These are phyloP conservation scores for Manis crassicaudata DNA, from an alignment of 2,797 vertebrate species.

Conservation along the genomic window DNA sequence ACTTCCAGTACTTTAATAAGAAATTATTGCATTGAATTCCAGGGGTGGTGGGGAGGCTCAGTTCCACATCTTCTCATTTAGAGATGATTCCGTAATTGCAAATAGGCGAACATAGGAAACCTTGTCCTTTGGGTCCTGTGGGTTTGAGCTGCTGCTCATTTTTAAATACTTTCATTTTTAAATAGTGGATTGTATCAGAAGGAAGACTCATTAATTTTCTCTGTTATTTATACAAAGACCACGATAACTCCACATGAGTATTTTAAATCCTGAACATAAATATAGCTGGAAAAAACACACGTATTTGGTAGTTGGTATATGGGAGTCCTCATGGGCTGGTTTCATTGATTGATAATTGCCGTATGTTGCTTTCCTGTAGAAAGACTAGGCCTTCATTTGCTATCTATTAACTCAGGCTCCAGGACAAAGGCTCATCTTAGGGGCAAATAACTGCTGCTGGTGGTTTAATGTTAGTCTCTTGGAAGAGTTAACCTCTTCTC, in stretches of 20 bases:
- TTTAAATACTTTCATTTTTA: constrained; percentile 39
- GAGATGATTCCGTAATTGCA: not conserved
- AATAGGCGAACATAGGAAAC: not conserved
- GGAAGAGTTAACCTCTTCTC: not conserved
- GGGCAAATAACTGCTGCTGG: not conserved
- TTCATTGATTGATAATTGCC: not conserved
- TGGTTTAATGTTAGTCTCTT: not conserved
- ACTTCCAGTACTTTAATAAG: constrained; percentile 4
- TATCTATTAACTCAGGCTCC: not conserved
- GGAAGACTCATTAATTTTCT: constrained; percentile 20
- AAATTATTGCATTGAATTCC: constrained; percentile 8
- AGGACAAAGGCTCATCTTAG: not conserved
- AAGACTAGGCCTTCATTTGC: not conserved
- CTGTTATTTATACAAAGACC: not conserved
- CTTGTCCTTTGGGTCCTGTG: not conserved
- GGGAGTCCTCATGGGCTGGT: not conserved
- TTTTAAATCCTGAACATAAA: constrained; percentile 43
- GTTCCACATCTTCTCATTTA: constrained; percentile 3
- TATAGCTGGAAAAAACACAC: not conserved
- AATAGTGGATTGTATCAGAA: not conserved
- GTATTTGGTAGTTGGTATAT: not conserved
- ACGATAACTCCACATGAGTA: not conserved
- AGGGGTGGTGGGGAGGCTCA: not conserved
- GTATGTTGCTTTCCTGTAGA: not conserved
- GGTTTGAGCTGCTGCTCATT: constrained; percentile 25